phyloP scores from a whole-genome alignment of 2,797 vertebrate species.

The Enteromius paludinosus region DNA sequence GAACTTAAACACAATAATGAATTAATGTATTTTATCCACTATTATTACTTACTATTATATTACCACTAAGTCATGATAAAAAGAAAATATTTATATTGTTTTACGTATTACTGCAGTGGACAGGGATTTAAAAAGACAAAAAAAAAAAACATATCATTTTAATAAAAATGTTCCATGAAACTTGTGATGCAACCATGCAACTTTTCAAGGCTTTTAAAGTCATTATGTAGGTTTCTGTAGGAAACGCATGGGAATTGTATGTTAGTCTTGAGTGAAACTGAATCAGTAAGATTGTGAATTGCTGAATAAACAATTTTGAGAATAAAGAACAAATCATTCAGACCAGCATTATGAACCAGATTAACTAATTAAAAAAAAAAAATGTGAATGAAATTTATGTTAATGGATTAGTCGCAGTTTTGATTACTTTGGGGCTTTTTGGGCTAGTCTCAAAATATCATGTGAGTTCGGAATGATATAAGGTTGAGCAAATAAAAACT shows the following conservation, averaged over 20 bases:
- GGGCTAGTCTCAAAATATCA: background rate
- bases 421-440: too few species aligned
- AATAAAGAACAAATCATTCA: background rate
- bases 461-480: background rate
- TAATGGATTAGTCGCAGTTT: background rate
- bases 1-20: too few species aligned
- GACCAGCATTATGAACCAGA: background rate
- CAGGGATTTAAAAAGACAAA: background rate
- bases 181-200: background rate
- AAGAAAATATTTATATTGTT: background rate
- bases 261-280: background rate
- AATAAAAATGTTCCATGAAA: background rate
- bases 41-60: background rate
- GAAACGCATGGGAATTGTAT: background rate
- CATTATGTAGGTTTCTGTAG: background rate
- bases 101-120: background rate
- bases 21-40: too few species aligned
- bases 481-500: background rate
- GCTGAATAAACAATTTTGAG: background rate
- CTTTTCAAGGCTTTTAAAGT: background rate
- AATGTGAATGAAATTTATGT: background rate
- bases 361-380: background rate
- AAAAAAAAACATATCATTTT: background rate
- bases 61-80: background rate
- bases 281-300: background rate